phyloP scores from a whole-genome alignment of 64 coral and sea anemone genomes.

The Platygyra sinensis region DNA sequence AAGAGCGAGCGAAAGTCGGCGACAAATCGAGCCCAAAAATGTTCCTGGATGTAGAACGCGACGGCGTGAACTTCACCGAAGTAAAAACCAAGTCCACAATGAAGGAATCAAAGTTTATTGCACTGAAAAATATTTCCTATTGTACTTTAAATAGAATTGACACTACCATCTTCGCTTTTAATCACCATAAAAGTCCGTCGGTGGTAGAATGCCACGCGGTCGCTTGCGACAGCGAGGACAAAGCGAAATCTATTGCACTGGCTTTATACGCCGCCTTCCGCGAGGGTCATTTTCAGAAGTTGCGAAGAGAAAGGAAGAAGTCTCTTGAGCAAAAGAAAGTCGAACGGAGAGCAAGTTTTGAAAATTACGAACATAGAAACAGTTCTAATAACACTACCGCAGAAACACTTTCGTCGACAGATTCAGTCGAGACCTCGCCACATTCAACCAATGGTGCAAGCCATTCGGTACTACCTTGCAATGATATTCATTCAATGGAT shows the following conservation, averaged over 20 bases:
- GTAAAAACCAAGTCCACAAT: slow-evolving; percentile 25
- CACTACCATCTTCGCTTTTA: slow-evolving; percentile 82
- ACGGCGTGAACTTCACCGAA: slow-evolving; percentile 65
- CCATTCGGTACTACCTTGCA: neutral
- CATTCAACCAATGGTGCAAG: neutral
- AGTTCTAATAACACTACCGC: slow-evolving; percentile 1
- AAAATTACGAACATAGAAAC: neutral
- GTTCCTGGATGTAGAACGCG: slow-evolving; percentile 49
- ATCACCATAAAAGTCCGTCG: slow-evolving; percentile 75
- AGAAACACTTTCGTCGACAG: neutral
- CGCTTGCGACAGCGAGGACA: slow-evolving; percentile 73
- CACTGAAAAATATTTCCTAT: slow-evolving; percentile 76
- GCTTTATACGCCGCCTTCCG: slow-evolving; percentile 79
- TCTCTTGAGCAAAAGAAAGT: slow-evolving; percentile 21
- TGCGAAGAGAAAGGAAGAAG: slow-evolving; percentile 69
- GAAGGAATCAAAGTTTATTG: slow-evolving; percentile 56
- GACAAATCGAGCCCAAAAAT: slow-evolving; percentile 78
- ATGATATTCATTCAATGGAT: neutral
- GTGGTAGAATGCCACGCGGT: slow-evolving; percentile 87
- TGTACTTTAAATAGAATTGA: slow-evolving; percentile 70
- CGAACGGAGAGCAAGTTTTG: slow-evolving; percentile 38
- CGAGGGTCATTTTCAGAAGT: slow-evolving; percentile 83
- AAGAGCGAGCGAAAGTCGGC: slow-evolving; percentile 41
- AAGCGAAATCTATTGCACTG: slow-evolving; percentile 69
- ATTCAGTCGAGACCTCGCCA: neutral